A percentile compares a stretch with the other conserved stretches of the same genome.
These are phyloP conservation scores for Torymus auratus DNA, from an alignment of 2,888 invertebrate genomes.

Conservation along the genomic window DNA sequence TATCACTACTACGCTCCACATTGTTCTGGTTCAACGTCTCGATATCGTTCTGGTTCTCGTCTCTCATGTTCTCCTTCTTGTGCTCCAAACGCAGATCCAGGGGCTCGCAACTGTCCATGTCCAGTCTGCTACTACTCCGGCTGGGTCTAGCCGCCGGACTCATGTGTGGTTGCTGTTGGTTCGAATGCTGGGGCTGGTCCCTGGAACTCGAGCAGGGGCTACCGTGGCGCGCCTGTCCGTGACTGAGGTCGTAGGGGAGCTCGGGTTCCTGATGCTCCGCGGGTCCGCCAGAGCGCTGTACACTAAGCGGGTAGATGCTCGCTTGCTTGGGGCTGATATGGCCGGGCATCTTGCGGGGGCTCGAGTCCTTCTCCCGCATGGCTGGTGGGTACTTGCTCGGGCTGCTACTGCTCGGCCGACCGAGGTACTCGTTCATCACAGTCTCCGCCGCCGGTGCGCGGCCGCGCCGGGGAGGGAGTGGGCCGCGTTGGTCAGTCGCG, in stretches of 20 bases:
- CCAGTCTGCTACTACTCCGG: slow-evolving; percentile 75
- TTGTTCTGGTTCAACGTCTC: slow-evolving; percentile 73
- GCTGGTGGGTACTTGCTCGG: slow-evolving; percentile 78
- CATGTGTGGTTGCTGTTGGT: slow-evolving; percentile 78
- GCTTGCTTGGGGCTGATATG: slow-evolving; percentile 86
- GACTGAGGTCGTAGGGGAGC: slow-evolving; percentile 83
- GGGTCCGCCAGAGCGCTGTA: not conserved
- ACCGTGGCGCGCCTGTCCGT: slow-evolving; percentile 66
- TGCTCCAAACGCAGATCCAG: slow-evolving; percentile 91
- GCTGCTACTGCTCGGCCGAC: slow-evolving; percentile 60
- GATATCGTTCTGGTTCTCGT: slow-evolving; percentile 92
- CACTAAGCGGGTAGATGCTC: slow-evolving; percentile 82
- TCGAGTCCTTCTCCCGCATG: slow-evolving; percentile 94
- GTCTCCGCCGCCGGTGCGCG: slow-evolving; percentile 62
- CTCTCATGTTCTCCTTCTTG: slow-evolving; percentile 87
- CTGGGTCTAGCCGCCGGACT: slow-evolving; percentile 80
- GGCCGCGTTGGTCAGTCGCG: slow-evolving; percentile 48
- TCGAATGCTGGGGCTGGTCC: slow-evolving; percentile 67
- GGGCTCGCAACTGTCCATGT: slow-evolving; percentile 86
- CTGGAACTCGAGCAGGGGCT: slow-evolving; percentile 58
- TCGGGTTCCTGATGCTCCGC: slow-evolving; percentile 44
- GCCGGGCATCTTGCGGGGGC: slow-evolving; percentile 90
- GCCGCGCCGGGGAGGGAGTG: slow-evolving; percentile 63
- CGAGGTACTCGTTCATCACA: slow-evolving; percentile 75
- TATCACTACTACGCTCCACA: slow-evolving; percentile 8